Evolutionary conservation across 23 tunicate species (phyloP).

Genomic region (Aplidium turbinatum): DNA sequence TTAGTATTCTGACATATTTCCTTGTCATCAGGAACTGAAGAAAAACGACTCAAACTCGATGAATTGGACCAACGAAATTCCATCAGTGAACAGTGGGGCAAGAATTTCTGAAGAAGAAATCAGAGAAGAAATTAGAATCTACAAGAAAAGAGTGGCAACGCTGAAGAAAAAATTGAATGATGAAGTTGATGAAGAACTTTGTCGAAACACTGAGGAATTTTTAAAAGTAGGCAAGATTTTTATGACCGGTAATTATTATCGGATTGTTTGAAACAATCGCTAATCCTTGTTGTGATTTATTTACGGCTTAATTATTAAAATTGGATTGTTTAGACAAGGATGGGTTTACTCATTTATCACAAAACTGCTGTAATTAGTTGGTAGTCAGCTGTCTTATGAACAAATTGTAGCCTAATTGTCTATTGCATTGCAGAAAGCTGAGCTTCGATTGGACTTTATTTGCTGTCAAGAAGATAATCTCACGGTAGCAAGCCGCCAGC

Average conservation of each 20-base stretch:
- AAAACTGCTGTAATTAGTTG: no score
- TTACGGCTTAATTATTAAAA: no score
- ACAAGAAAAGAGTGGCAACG: slow-evolving; percentile 28
- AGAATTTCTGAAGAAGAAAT: slow-evolving; percentile 71
- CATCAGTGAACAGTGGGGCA: slow-evolving; percentile 57
- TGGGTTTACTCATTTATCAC: no score
- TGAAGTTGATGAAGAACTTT: slow-evolving; percentile 61
- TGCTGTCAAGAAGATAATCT: slow-evolving; percentile 24
- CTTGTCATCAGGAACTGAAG: slow-evolving; percentile 54
- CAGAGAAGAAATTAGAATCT: slow-evolving; percentile 38
- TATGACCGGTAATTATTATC: no score
- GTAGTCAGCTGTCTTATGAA: no score
- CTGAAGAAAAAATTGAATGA: slow-evolving; percentile 35
- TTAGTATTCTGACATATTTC: not conserved
- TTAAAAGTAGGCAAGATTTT: no score
- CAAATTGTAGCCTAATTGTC: no score
- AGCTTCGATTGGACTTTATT: slow-evolving; percentile 5
- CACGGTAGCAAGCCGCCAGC: slow-evolving; percentile 24
- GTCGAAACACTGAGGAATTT: slow-evolving; percentile 53
- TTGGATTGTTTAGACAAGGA: no score
- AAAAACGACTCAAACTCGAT: slow-evolving; percentile 68
- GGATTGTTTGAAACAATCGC: no score
- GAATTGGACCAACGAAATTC: slow-evolving; percentile 61
- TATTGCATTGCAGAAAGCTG: no score
- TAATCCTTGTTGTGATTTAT: no score